phyloP scores from a whole-genome alignment of 2,797 vertebrate species.

The Ficedula albicollis region DNA sequence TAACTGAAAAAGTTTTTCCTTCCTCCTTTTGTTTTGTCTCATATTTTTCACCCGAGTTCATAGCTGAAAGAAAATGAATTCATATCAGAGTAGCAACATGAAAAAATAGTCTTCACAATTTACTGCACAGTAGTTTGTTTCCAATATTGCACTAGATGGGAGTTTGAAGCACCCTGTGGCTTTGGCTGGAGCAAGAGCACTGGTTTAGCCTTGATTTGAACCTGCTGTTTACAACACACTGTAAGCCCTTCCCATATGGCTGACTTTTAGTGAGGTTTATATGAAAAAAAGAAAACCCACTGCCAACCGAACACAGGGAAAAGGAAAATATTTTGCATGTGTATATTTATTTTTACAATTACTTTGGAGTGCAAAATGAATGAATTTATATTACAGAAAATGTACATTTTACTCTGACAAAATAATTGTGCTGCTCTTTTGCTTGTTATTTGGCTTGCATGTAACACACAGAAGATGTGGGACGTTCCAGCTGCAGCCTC shows the following conservation, averaged over 20 bases:
- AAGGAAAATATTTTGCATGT: not conserved
- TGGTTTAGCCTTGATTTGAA: constrained; percentile 71
- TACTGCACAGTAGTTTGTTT: constrained; percentile 55
- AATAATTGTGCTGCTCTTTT: not conserved
- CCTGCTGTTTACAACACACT: constrained; percentile 58
- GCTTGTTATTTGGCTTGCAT: not conserved
- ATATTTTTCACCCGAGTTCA: not conserved
- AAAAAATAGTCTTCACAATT: not conserved
- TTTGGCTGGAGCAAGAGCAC: constrained; percentile 52
- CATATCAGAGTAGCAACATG: not conserved
- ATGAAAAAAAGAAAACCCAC: not conserved
- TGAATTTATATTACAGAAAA: not conserved
- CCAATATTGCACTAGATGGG: constrained; percentile 39
- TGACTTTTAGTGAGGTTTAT: constrained; percentile 15
- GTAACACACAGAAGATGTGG: not conserved
- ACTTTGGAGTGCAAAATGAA: not conserved
- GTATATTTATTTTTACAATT: not conserved
- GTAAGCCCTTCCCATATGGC: constrained; percentile 38
- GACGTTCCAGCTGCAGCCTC: not conserved
- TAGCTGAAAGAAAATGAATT: constrained; percentile 12
- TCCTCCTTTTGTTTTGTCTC: not conserved
- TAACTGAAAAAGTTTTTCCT: not conserved
- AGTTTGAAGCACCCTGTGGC: constrained; percentile 52
- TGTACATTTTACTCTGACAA: not conserved
- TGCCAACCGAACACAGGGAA: not conserved